These are phyloP conservation scores for Phorcus lineatus DNA, from an alignment of 2,888 invertebrate genomes.

Conservation along the genomic window DNA sequence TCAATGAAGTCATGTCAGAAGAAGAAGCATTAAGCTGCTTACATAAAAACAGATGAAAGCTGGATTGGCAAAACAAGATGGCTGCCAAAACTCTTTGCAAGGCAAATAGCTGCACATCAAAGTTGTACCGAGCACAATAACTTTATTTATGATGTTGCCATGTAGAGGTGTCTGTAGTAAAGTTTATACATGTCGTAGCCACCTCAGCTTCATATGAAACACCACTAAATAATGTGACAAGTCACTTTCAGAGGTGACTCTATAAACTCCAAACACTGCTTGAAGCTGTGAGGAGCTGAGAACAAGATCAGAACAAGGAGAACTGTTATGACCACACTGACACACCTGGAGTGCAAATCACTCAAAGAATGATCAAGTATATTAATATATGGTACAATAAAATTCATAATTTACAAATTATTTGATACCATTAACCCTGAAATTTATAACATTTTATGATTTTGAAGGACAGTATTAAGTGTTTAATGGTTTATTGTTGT, in stretches of 20 bases:
- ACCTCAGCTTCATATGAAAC: neutral
- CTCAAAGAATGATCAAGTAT: no score
- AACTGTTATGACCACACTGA: no score
- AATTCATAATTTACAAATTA: no score
- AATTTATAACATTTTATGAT: no score
- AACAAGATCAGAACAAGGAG: no score
- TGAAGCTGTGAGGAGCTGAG: no score
- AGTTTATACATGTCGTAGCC: neutral
- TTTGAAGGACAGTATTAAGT: no score
- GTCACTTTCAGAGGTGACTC: neutral
- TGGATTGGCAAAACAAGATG: slow-evolving; percentile 2
- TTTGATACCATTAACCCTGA: no score
- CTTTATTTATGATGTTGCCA: slow-evolving; percentile 17
- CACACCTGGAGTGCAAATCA: no score
- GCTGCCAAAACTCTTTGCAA: neutral
- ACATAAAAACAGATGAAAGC: neutral
- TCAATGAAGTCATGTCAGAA: neutral
- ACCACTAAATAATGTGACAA: slow-evolving; percentile 3
- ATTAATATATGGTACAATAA: no score
- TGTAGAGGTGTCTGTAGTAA: neutral
- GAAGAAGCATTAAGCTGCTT: neutral
- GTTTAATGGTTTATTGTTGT: no score
- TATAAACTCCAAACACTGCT: neutral
- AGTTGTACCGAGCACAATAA: neutral
- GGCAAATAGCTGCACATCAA: slow-evolving; percentile 9